Evolutionary conservation across 92 coral and sea anemone species (phyloP).

Genomic region (Parazoanthus atlanticus): DNA sequence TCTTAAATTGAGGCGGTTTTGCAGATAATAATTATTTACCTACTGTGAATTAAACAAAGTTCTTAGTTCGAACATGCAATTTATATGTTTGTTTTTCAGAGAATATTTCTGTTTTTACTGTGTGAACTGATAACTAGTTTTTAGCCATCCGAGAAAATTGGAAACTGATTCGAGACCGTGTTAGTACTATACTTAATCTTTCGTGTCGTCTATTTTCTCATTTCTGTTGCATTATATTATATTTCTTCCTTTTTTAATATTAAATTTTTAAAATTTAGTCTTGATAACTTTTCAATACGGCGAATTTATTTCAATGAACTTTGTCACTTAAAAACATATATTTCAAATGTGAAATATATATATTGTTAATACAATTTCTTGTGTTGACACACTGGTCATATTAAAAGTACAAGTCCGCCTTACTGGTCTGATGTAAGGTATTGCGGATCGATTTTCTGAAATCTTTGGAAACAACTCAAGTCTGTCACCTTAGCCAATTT

Average conservation of each 20-base stretch:
- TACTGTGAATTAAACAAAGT: conserved; percentile 13
- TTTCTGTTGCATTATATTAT: neutral
- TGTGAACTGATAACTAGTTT: neutral
- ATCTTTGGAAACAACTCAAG: neutral
- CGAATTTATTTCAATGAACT: neutral
- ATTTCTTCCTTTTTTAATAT: neutral
- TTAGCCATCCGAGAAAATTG: neutral
- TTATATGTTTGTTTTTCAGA: neutral
- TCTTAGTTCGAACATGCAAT: conserved; percentile 2
- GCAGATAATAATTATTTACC: conserved; percentile 14
- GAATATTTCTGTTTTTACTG: neutral
- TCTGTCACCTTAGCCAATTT: too few species aligned
- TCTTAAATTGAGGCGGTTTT: conserved; percentile 3
- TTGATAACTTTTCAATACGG: neutral
- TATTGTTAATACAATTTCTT: neutral
- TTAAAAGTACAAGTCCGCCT: neutral
- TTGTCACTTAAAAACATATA: neutral
- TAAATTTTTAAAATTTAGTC: too few species aligned
- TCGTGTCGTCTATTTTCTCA: neutral
- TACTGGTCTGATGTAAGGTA: neutral
- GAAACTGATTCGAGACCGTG: neutral
- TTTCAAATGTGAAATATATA: neutral
- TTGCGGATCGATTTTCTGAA: too few species aligned
- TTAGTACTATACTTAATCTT: neutral
- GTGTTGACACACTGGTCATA: neutral